Percentiles rank a stretch among this genome's conserved stretches.
These are phyloP conservation scores for Telmatochromis brachygnathus DNA, from an alignment of 2,113 vertebrate species.

Conservation along the genomic window DNA sequence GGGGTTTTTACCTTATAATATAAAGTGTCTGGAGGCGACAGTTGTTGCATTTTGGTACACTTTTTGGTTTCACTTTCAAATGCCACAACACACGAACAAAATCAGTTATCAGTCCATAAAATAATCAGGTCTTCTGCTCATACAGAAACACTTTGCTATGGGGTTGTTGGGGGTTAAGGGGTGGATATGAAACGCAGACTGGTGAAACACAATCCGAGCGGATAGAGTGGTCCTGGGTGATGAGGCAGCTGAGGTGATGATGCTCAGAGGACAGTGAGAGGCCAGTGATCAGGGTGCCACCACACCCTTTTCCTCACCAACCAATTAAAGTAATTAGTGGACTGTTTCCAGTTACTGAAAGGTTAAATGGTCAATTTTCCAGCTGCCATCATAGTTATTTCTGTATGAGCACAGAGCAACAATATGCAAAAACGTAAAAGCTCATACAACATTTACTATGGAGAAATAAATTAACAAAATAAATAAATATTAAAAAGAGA, in stretches of 20 bases:
- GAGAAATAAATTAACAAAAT: background rate
- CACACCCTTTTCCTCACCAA: slow-evolving; percentile 5
- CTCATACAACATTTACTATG: background rate
- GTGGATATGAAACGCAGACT: background rate
- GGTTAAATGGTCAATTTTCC: slow-evolving; percentile 35
- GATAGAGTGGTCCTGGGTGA: slow-evolving; percentile 30
- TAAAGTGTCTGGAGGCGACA: background rate
- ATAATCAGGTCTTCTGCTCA: background rate
- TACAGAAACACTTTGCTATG: background rate
- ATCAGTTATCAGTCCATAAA: background rate
- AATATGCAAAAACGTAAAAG: background rate
- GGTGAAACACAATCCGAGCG: slow-evolving; percentile 35
- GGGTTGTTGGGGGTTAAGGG: background rate
- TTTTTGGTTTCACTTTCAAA: background rate
- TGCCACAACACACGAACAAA: background rate
- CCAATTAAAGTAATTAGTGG: slow-evolving; percentile 59
- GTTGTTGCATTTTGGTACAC: background rate
- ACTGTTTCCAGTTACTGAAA: slow-evolving; percentile 43
- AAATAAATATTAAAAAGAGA: background rate
- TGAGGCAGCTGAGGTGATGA: slow-evolving; percentile 27
- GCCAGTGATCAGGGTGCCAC: slow-evolving; percentile 18
- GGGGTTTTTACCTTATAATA: background rate
- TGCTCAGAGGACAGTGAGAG: slow-evolving; percentile 12
- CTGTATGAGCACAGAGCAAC: background rate
- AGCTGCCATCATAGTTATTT: background rate